Evolutionary conservation across 2,113 vertebrate species (phyloP), one percentile per base, ranked within the genome.

Genomic region (Chloroceryle aenea): DNA sequence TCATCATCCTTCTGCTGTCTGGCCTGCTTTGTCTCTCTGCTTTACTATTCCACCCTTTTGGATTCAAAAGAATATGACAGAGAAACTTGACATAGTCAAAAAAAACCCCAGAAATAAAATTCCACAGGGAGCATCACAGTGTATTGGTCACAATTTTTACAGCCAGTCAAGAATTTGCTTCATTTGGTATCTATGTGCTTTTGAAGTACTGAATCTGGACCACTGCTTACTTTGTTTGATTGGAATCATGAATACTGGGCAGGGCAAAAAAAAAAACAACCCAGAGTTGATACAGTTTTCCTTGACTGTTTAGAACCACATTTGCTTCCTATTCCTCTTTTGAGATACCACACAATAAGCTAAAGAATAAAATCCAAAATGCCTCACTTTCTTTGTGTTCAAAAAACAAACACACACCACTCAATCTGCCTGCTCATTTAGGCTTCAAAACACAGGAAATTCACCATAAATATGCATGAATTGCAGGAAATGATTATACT

Each of bases 241-340:
- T 74, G 19, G 7, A 66, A 92, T 58, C 2, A 2, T 9, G n/a
- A 69, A 4, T 17, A 20, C 3, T 5, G 2, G 6, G 9, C 0
- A 1, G 25, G 6, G 30, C 13, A 6, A 53, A 30, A 55, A 36
- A 56, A 2, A 40, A 10, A 4, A 2, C 1, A 4, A n/a, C n/a
- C n/a, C n/a, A 40, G 3, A 42, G 7, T 0, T 36, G 2, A 27
- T 40, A 11, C 0, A 8, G 11, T 23, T 80, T 72, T 50, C 40
- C 40, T 62, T 52, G 23, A 12, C 3, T 50, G 2, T 80, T 74
- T n/a, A 62, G 25, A 77, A 45, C 10, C 5, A 14, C 26, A 81
- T 83, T 66, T 3, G 0, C 9, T 64, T 75, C 5, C 36, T 40
- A 29, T 12, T 7, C 34, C 23, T 56, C 8, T 36, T 84, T 77